These are phyloP conservation scores for Rhimphoctona megacephalus DNA, from an alignment of 2,888 invertebrate species.

Conservation along the genomic window DNA sequence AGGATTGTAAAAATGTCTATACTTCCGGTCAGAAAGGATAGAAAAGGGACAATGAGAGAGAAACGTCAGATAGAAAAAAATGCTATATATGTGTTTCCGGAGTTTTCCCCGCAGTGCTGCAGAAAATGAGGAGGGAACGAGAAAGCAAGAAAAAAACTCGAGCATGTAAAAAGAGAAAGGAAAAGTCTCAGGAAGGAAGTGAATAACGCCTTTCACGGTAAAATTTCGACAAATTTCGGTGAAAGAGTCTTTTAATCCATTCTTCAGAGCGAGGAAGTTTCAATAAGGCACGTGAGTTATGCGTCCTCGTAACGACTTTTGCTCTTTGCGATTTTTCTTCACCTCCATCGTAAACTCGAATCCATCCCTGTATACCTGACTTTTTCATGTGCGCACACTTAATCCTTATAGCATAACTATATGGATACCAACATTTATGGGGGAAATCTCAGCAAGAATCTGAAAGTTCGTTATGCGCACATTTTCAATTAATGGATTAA, in stretches of 20 bases:
- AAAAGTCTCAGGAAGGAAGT: slow-evolving; percentile 66
- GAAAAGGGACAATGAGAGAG: neutral
- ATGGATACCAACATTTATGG: slow-evolving; percentile 7
- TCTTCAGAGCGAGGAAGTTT: slow-evolving; percentile 77
- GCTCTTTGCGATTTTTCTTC: slow-evolving; percentile 70
- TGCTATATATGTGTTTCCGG: slow-evolving; percentile 52
- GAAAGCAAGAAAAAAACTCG: slow-evolving; percentile 21
- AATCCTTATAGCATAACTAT: slow-evolving; percentile 16
- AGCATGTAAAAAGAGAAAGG: slow-evolving; percentile 34
- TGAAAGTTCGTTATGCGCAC: neutral
- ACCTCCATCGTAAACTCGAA: slow-evolving; percentile 40
- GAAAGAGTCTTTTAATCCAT: slow-evolving; percentile 80
- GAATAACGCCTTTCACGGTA: slow-evolving; percentile 73
- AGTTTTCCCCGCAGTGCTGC: slow-evolving; percentile 59
- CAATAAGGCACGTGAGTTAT: slow-evolving; percentile 81
- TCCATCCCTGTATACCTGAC: slow-evolving; percentile 49
- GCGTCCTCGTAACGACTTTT: slow-evolving; percentile 79
- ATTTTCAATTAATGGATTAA: neutral
- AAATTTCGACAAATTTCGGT: slow-evolving; percentile 80
- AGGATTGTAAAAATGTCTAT: slow-evolving; percentile 47
- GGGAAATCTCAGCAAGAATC: neutral
- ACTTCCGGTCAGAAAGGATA: slow-evolving; percentile 41
- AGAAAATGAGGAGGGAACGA: slow-evolving; percentile 58
- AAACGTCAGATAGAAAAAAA: slow-evolving; percentile 39
- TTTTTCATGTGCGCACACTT: slow-evolving; percentile 34